These are phyloP conservation scores for Sebastes steindachneri DNA, from an alignment of 2,797 vertebrate species.

Conservation along the genomic window DNA sequence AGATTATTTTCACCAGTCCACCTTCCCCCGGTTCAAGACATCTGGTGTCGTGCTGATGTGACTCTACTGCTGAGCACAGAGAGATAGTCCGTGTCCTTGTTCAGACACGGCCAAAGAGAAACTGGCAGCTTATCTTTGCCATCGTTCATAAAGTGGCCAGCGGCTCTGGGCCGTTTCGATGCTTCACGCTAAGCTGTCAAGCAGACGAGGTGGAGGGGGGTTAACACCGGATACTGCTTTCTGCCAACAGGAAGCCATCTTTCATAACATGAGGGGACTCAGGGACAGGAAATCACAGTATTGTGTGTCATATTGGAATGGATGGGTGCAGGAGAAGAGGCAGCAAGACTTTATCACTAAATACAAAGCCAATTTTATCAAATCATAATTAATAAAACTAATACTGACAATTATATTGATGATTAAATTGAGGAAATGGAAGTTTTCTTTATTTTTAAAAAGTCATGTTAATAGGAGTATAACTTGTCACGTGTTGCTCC, in stretches of 20 bases:
- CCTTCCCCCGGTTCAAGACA: slow-evolving; percentile 39
- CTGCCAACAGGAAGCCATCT: slow-evolving; percentile 53
- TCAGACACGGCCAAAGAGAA: slow-evolving; percentile 45
- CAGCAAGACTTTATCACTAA: not conserved
- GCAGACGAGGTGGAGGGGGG: not conserved
- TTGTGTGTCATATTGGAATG: slow-evolving; percentile 21
- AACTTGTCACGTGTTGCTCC: slow-evolving; percentile 21
- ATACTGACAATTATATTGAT: not conserved
- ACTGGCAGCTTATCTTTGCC: slow-evolving; percentile 61
- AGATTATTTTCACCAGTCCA: slow-evolving; percentile 57
- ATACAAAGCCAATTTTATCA: not conserved
- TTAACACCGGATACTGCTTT: slow-evolving; percentile 36
- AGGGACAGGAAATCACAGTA: slow-evolving; percentile 49
- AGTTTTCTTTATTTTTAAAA: not conserved
- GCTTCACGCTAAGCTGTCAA: slow-evolving; percentile 38
- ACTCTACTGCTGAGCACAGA: slow-evolving; percentile 42
- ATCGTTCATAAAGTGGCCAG: slow-evolving; percentile 74
- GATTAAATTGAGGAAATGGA: not conserved
- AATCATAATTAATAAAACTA: not conserved
- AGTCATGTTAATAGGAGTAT: not conserved
- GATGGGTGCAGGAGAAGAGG: slow-evolving; percentile 9
- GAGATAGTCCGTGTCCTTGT: slow-evolving; percentile 54
- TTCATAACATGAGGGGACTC: slow-evolving; percentile 25
- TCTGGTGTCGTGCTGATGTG: slow-evolving; percentile 40
- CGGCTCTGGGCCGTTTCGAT: slow-evolving; percentile 17